Evolutionary conservation across 1,140 invertebrate genomes (phyloP), one percentile per base, ranked within the genome.

Genomic region (Procambarus virginalis): DNA sequence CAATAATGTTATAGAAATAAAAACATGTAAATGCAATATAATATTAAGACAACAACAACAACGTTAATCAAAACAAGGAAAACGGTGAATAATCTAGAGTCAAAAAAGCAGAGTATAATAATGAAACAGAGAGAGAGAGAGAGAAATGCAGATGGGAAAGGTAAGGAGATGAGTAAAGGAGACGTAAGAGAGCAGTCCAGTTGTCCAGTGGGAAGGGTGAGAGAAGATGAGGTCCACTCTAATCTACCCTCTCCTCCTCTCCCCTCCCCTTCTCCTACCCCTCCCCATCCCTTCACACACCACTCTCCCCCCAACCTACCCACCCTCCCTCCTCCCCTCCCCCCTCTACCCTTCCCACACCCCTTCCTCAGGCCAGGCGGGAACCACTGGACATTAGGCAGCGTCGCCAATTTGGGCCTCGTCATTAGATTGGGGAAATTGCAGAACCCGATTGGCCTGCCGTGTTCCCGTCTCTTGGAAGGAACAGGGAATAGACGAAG

Each of bases 361-460:
- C n/a, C 79, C n/a, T 34, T 22, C 51, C 55, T 58, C n/a, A 4
- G 9, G 4, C 68, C 22, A 5, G 68, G n/a, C 22, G 68, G 68
- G 68, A 45, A 76, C 70, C 20, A 68, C 80, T 82, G 80, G 80
- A 82, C 80, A 82, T 82, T 82, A 82, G 80, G 34, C 58, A 78
- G 84, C 75, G 75, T 64, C 78, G 86, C 77, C 86, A 88, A 88
- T 88, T 88, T 88, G 78, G 78, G 45, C 22, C 51, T 82, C 46
- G 80, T 68, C 80, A 82, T 45, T 64, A 82, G 68, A 82, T 81
- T 81, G 80, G 80, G 10, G 34, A n/a, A 22, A 68, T 34, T 82
- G 80, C 80, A 82, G 68, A 48, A 64, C 80, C 80, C 80, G 80
- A 82, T 82, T 82, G 80, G 48, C 80, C 80, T 55, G 80, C 60